phyloP scores from a whole-genome alignment of 1,140 invertebrate species.

The Acromyrmex heyeri region DNA sequence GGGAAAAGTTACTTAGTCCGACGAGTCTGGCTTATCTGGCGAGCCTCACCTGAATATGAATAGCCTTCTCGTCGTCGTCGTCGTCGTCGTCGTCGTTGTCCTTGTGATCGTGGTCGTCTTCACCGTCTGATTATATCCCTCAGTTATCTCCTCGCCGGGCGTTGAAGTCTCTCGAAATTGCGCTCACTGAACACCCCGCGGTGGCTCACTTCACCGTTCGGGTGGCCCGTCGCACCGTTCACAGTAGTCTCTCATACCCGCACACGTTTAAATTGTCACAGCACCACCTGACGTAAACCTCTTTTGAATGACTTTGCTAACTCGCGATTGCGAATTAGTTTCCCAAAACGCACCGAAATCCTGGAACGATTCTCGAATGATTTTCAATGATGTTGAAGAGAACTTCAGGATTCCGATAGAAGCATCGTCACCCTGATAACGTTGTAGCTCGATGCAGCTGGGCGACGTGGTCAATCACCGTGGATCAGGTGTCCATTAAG shows the following conservation, averaged over 20 bases:
- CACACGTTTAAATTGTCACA: constrained; percentile 66
- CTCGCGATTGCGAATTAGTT: not conserved
- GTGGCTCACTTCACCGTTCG: constrained; percentile 72
- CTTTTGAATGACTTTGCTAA: not conserved
- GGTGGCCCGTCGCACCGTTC: constrained; percentile 68
- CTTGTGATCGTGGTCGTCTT: constrained; percentile 59
- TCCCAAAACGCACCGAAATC: not conserved
- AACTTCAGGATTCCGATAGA: not conserved
- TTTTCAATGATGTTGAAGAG: not conserved
- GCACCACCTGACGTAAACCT: constrained; percentile 21
- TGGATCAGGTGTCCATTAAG: constrained; percentile 75
- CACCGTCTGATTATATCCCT: constrained; percentile 72
- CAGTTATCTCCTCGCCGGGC: constrained; percentile 71
- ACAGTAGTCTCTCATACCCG: constrained; percentile 70
- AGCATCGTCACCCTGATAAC: constrained; percentile 36
- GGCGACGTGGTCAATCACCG: constrained; percentile 71
- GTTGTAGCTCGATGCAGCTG: constrained; percentile 52
- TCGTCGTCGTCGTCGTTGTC: constrained; percentile 63
- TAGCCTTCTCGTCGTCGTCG: constrained; percentile 65
- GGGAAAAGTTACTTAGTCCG: constrained; percentile 43
- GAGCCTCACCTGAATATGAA: constrained; percentile 74
- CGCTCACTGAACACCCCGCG: constrained; percentile 79
- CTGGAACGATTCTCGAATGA: not conserved
- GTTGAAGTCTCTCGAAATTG: constrained; percentile 79
- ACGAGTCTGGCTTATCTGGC: constrained; percentile 21